Conservation (phyloP, 2,797 vertebrate species). For the Pachyuromys duprasi region DNA sequence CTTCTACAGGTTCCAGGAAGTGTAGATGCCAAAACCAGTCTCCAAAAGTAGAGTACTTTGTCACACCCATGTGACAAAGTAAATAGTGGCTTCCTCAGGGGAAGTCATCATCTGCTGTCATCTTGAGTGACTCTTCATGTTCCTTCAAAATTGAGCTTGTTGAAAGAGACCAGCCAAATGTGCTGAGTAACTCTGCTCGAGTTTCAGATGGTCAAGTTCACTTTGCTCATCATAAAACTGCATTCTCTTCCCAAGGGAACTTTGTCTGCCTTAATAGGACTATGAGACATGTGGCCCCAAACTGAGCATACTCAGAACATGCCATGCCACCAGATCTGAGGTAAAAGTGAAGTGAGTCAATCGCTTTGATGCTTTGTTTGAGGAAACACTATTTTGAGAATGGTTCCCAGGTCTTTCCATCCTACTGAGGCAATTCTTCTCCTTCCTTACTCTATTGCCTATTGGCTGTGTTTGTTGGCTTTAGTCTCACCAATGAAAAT, state of each 20-base stretch:
- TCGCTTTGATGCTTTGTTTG: not conserved
- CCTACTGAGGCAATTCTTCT: not conserved
- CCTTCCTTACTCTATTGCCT: not conserved
- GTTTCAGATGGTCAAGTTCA: not conserved
- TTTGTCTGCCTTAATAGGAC: not conserved
- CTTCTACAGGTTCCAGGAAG: not conserved
- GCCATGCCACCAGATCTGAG: too few species aligned
- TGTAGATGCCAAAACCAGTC: not conserved
- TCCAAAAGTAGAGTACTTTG: not conserved
- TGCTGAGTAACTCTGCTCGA: not conserved
- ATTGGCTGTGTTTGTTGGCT: not conserved
- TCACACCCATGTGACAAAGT: not conserved
- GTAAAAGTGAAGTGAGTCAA: not conserved
- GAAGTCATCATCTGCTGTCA: not conserved
- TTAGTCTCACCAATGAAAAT: not conserved
- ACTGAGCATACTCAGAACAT: not conserved
- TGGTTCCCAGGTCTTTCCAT: not conserved
- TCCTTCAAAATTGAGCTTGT: not conserved
- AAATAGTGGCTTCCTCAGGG: not conserved
- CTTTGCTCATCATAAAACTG: not conserved
- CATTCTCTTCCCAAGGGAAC: not conserved
- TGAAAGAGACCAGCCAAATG: not conserved
- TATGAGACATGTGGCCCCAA: not conserved
- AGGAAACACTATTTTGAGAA: not conserved
- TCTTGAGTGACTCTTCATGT: not conserved